Evolutionary conservation across 1,140 invertebrate species (phyloP).

Genomic region (Bilobella aurantiaca): DNA sequence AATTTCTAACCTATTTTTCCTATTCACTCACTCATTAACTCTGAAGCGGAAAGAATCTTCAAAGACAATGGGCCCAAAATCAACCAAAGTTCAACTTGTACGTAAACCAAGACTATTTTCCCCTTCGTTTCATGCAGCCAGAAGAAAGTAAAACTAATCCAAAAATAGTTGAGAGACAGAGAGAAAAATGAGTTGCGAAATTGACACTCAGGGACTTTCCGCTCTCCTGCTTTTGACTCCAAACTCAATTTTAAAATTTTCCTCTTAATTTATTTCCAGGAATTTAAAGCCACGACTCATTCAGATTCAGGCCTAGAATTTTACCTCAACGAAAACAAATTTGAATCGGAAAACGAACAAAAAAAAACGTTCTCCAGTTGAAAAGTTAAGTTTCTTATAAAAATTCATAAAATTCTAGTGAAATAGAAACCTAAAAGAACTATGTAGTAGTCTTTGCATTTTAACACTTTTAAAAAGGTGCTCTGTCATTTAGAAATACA

Average conservation of each 20-base stretch:
- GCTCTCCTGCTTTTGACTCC: constrained; percentile 18
- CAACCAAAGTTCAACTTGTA: neutral
- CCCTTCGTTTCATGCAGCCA: neutral
- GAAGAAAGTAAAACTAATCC: neutral
- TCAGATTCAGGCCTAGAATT: neutral
- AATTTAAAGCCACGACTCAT: constrained; percentile 16
- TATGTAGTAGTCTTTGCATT: too few relatives aligned
- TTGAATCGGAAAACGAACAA: too few relatives aligned
- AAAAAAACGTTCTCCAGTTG: too few relatives aligned
- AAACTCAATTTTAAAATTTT: constrained; percentile 33
- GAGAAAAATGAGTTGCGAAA: constrained; percentile 35
- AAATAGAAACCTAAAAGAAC: too few relatives aligned
- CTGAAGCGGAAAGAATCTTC: neutral
- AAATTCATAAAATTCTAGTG: too few relatives aligned
- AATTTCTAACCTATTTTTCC: neutral
- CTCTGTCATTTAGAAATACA: too few relatives aligned
- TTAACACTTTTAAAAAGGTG: too few relatives aligned
- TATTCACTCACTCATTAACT: neutral
- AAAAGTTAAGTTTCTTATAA: too few relatives aligned
- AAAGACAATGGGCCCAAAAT: constrained; percentile 2
- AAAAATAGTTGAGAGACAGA: constrained; percentile 33
- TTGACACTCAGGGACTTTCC: constrained; percentile 23
- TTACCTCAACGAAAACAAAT: neutral
- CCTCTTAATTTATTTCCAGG: constrained; percentile 34
- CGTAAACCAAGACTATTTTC: neutral